Evolutionary conservation across 2,888 invertebrate species (phyloP).

Genomic region (Disparrhopalites patrizii): DNA sequence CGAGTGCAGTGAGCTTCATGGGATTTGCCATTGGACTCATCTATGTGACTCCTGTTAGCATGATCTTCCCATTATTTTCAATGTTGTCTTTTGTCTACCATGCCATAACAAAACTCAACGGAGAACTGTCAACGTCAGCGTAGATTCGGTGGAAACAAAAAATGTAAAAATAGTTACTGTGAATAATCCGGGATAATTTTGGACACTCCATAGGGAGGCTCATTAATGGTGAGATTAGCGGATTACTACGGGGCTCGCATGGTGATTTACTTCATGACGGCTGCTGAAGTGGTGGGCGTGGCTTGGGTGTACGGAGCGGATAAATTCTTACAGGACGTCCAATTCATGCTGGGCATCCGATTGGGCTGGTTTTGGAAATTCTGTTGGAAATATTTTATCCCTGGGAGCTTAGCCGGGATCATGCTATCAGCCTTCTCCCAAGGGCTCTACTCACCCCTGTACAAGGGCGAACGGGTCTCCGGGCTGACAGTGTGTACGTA

Average conservation of each 20-base stretch:
- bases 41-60: neutral
- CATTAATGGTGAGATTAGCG: neutral
- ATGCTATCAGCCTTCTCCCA: constrained; percentile 61
- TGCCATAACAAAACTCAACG: too few relatives aligned
- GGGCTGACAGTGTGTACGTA: neutral
- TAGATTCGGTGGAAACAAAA: too few relatives aligned
- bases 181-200: too few relatives aligned
- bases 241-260: neutral
- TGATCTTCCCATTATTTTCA: too few relatives aligned
- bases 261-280: neutral
- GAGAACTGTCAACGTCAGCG: too few relatives aligned
- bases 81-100: too few relatives aligned
- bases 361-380: constrained; percentile 71
- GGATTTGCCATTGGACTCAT: neutral
- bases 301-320: constrained; percentile 57
- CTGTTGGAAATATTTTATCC: constrained; percentile 73
- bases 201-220: too few relatives aligned
- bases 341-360: constrained; percentile 71
- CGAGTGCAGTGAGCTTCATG: neutral
- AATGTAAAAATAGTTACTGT: too few relatives aligned
- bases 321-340: constrained; percentile 66
- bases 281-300: constrained; percentile 52
- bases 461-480: neutral
- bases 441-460: constrained; percentile 53
- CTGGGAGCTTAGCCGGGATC: constrained; percentile 65